Percentiles rank a stretch among this genome's conserved stretches.
Evolutionary conservation across 2,888 invertebrate species (phyloP).

Genomic region (Diaprepes abbreviatus): DNA sequence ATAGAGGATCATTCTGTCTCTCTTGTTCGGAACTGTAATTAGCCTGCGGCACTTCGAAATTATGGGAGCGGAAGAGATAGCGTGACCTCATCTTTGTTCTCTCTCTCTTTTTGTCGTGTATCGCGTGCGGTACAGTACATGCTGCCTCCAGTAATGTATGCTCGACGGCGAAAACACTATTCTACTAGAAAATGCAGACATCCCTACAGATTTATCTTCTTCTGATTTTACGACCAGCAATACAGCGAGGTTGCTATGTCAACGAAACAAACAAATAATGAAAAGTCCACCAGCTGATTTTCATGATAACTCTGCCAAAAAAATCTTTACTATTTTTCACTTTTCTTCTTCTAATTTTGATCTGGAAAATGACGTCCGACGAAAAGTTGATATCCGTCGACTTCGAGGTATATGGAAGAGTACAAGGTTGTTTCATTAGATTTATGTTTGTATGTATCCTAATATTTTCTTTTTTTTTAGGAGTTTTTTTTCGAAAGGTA

Average conservation of each 20-base stretch:
- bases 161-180: too few relatives aligned
- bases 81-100: too few relatives aligned
- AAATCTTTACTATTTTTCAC: background rate
- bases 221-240: too few relatives aligned
- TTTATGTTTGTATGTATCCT: slow-evolving; percentile 21
- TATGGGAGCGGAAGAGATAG: too few relatives aligned
- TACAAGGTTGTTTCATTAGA: slow-evolving; percentile 69
- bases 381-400: slow-evolving; percentile 64
- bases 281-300: slow-evolving; percentile 8
- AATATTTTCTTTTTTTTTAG: slow-evolving; percentile 56
- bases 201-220: too few relatives aligned
- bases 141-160: too few relatives aligned
- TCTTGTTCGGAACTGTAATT: too few relatives aligned
- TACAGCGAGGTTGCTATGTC: background rate
- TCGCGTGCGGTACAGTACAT: too few relatives aligned
- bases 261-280: slow-evolving; percentile 14
- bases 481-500: slow-evolving; percentile 77
- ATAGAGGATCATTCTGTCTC: too few relatives aligned
- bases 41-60: too few relatives aligned
- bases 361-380: slow-evolving; percentile 45
- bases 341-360: background rate
- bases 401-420: slow-evolving; percentile 75
- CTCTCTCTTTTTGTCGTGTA: too few relatives aligned
- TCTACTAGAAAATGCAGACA: too few relatives aligned
- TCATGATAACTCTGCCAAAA: background rate